Evolutionary conservation across 2,888 invertebrate genomes (phyloP).

Genomic region (Tipula vernalis): DNA sequence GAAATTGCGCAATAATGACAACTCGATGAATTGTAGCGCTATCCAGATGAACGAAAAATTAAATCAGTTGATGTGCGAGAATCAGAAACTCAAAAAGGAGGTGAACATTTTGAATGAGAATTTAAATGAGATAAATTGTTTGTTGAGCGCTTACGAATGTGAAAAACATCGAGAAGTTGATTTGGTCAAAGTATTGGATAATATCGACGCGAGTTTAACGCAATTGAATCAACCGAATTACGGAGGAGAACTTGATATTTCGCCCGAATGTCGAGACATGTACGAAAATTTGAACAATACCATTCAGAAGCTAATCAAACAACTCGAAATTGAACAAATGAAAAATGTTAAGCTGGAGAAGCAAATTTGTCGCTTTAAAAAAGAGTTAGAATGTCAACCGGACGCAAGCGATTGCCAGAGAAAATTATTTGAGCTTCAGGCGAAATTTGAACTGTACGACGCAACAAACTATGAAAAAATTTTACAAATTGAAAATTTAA

Average conservation of each 20-base stretch:
- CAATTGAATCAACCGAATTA: neutral
- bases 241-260: neutral
- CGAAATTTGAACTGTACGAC: neutral
- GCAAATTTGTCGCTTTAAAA: neutral
- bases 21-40: neutral
- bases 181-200: neutral
- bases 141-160: neutral
- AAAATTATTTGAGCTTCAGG: neutral
- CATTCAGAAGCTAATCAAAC: neutral
- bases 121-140: neutral
- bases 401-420: neutral
- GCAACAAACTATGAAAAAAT: neutral
- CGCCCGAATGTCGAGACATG: neutral
- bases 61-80: neutral
- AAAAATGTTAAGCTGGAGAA: neutral
- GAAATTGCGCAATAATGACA: neutral
- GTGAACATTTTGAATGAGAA: neutral
- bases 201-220: neutral
- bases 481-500: conserved; percentile 5
- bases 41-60: neutral
- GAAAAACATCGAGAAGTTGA: neutral
- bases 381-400: neutral
- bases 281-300: neutral
- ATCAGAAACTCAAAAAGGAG: neutral
- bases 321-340: neutral